A percentile compares a stretch with the other conserved stretches of the same genome.
These are phyloP conservation scores for Leuciscus idus DNA, from an alignment of 2,113 vertebrate genomes.

Conservation along the genomic window DNA sequence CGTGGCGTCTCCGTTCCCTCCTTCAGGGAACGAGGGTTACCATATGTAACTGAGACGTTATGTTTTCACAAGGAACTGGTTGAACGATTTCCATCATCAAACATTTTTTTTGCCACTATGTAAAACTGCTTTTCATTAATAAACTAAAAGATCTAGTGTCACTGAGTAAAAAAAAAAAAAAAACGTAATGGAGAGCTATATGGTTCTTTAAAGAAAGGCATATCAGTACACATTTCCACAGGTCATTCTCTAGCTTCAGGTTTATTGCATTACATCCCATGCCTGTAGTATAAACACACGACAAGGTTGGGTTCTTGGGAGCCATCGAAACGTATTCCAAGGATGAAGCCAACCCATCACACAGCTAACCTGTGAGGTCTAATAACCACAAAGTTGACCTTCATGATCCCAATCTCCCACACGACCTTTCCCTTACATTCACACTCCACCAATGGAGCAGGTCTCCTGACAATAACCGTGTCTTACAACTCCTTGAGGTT, in stretches of 20 bases:
- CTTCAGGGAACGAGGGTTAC: too few species aligned
- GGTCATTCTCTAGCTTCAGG: not conserved
- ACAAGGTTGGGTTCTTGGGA: not conserved
- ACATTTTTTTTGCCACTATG: not conserved
- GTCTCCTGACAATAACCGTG: slow-evolving; percentile 42
- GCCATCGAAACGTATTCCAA: not conserved
- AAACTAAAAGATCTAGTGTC: not conserved
- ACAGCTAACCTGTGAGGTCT: slow-evolving; percentile 39
- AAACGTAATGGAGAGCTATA: too few species aligned
- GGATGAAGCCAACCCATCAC: slow-evolving; percentile 19
- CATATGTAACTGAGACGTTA: too few species aligned
- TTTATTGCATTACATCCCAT: not conserved
- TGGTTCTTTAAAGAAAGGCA: not conserved
- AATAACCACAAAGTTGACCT: slow-evolving; percentile 56
- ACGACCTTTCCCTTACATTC: slow-evolving; percentile 49
- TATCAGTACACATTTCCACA: not conserved
- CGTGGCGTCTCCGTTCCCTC: too few species aligned
- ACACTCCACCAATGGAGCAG: slow-evolving; percentile 28
- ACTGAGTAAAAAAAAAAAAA: too few species aligned
- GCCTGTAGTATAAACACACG: not conserved
- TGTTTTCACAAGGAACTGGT: too few species aligned
- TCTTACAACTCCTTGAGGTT: slow-evolving; percentile 36
- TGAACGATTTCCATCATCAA: not conserved
- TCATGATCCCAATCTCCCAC: slow-evolving; percentile 55
- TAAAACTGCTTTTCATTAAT: not conserved